Conservation (phyloP, 2,113 vertebrate genomes). For the Caloenas nicobarica region DNA sequence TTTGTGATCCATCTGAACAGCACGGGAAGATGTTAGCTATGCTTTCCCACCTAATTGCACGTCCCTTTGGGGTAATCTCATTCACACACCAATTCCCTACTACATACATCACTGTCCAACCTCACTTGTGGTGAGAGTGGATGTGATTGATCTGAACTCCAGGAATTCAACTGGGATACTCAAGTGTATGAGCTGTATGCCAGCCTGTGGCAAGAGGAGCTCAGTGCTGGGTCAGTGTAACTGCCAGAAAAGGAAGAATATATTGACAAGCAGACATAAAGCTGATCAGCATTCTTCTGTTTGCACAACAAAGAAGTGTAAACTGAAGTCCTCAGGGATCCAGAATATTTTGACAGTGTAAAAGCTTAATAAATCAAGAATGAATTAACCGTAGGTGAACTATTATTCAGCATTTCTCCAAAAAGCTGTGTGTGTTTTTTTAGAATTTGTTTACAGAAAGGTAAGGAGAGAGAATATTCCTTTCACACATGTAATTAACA, state of each 20-base stretch:
- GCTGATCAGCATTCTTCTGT: slow-evolving; percentile 1
- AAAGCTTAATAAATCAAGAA: slow-evolving; percentile 35
- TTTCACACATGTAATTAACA: slow-evolving; percentile 26
- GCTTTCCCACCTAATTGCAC: not conserved
- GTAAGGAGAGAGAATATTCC: not conserved
- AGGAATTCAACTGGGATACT: not conserved
- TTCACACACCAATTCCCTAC: slow-evolving; percentile 14
- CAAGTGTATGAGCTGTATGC: not conserved
- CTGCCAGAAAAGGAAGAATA: not conserved
- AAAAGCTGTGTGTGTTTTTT: not conserved
- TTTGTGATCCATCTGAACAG: slow-evolving; percentile 15
- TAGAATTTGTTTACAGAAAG: slow-evolving; percentile 18
- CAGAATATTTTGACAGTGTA: slow-evolving; percentile 1
- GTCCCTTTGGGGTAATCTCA: slow-evolving; percentile 42
- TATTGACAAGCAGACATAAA: not conserved
- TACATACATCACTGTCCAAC: slow-evolving; percentile 49
- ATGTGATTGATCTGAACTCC: slow-evolving; percentile 41
- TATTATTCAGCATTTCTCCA: not conserved
- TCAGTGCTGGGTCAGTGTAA: not conserved
- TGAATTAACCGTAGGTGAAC: not conserved
- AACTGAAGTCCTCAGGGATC: not conserved
- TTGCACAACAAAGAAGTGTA: slow-evolving; percentile 22
- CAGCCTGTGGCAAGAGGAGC: not conserved
- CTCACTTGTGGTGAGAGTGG: not conserved
- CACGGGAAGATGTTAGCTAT: slow-evolving; percentile 1